phyloP scores from a whole-genome alignment of 2,113 vertebrate genomes.

The Lophotis ruficrista region DNA sequence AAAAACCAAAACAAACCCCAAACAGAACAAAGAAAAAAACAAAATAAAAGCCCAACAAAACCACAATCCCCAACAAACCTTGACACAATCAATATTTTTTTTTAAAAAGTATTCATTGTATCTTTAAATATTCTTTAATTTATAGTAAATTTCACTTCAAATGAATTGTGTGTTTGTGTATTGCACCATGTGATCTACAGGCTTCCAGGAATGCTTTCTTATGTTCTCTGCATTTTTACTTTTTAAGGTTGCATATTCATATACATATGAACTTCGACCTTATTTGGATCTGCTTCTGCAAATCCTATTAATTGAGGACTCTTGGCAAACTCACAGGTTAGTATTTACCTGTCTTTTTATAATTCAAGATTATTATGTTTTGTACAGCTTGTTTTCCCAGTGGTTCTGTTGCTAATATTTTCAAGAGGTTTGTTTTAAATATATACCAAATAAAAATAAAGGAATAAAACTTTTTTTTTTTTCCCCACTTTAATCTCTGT shows the following conservation, averaged over 20 bases:
- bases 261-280: conserved; percentile 97
- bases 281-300: conserved; percentile 98
- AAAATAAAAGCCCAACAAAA: background rate
- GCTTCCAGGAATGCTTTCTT: background rate
- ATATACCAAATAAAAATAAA: background rate
- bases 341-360: background rate
- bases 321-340: conserved; percentile 99
- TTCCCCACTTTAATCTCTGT: background rate
- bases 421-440: background rate
- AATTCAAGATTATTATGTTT: background rate
- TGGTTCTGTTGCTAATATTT: background rate
- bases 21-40: background rate
- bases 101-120: no score
- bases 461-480: background rate
- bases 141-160: background rate
- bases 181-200: background rate
- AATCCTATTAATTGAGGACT: conserved; percentile 97
- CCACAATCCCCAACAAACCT: accelerated
- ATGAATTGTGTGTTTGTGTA: background rate
- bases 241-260: conserved; percentile 95
- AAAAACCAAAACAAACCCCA: no score
- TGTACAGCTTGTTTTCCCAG: background rate
- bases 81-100: background rate
- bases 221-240: background rate
- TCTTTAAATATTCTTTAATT: background rate